Conservation (phyloP, 37 sponge, comb jelly and placozoan species). For the Halisarca cf. caerulea region DNA sequence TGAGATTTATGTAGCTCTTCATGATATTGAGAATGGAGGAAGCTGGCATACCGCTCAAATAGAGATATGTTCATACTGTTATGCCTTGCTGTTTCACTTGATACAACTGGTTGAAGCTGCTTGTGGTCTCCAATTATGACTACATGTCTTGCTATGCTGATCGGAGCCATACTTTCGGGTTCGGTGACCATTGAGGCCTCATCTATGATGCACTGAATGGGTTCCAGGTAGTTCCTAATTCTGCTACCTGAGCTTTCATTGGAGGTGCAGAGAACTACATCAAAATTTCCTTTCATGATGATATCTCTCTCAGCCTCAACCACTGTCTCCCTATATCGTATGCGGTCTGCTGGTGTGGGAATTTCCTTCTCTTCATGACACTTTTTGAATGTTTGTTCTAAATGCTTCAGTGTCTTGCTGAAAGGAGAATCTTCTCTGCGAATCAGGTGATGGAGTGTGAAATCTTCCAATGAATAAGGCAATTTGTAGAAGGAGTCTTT, state of each 20-base stretch:
- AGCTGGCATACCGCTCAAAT: slow-evolving; percentile 72
- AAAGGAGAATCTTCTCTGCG: not conserved
- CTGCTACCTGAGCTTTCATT: slow-evolving; percentile 55
- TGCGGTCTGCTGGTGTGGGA: not conserved
- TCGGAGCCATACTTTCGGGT: slow-evolving; percentile 71
- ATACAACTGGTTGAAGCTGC: slow-evolving; percentile 43
- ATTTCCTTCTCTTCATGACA: not conserved
- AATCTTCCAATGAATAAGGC: not conserved
- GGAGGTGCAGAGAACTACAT: slow-evolving; percentile 67
- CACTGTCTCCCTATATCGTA: slow-evolving; percentile 5
- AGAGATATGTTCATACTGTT: slow-evolving; percentile 62
- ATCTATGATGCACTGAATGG: slow-evolving; percentile 69
- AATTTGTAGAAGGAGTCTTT: not conserved
- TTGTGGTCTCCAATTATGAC: slow-evolving; percentile 74
- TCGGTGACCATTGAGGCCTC: slow-evolving; percentile 73
- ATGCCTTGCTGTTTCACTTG: slow-evolving; percentile 27
- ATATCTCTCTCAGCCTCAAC: slow-evolving; percentile 21
- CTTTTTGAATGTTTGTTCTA: slow-evolving; percentile 21
- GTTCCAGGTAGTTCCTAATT: slow-evolving; percentile 16
- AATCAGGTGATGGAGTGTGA: slow-evolving; percentile 41
- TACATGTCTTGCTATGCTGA: slow-evolving; percentile 60
- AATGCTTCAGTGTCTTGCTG: not conserved
- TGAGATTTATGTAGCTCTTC: not conserved
- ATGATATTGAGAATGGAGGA: not conserved
- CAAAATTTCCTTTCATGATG: slow-evolving; percentile 40